A percentile compares a stretch with the other conserved stretches of the same genome.
These are phyloP conservation scores for Myiothlypis chrysogaster DNA, from an alignment of 2,797 vertebrate genomes.

Conservation along the genomic window DNA sequence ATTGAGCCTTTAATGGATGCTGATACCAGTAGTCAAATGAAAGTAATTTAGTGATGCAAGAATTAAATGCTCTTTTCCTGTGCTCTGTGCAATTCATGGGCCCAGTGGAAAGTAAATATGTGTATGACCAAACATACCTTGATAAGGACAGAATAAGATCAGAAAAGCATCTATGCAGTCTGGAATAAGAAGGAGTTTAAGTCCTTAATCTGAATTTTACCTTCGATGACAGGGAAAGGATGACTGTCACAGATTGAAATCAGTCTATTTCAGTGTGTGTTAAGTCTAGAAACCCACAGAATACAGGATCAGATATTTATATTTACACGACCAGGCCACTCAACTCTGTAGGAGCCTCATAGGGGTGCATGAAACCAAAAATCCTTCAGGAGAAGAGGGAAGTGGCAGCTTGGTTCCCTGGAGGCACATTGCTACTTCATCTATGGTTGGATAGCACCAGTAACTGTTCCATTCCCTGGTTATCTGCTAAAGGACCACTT, in stretches of 20 bases:
- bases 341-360: background rate
- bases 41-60: background rate
- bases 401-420: background rate
- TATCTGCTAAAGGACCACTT: slow-evolving; percentile 86
- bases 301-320: background rate
- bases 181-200: background rate
- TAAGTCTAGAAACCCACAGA: background rate
- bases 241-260: background rate
- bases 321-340: background rate
- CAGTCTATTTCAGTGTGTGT: background rate
- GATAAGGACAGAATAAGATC: background rate
- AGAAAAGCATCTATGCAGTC: background rate
- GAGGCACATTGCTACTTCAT: background rate
- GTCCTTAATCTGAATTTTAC: background rate
- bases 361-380: background rate
- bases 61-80: background rate
- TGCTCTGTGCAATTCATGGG: background rate
- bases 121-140: fast-evolving
- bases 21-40: background rate
- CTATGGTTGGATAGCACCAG: background rate
- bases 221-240: background rate
- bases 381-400: background rate
- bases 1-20: background rate
- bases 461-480: background rate
- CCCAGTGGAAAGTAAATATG: background rate